phyloP scores from a whole-genome alignment of 2,113 vertebrate species.

The Esox niger region DNA sequence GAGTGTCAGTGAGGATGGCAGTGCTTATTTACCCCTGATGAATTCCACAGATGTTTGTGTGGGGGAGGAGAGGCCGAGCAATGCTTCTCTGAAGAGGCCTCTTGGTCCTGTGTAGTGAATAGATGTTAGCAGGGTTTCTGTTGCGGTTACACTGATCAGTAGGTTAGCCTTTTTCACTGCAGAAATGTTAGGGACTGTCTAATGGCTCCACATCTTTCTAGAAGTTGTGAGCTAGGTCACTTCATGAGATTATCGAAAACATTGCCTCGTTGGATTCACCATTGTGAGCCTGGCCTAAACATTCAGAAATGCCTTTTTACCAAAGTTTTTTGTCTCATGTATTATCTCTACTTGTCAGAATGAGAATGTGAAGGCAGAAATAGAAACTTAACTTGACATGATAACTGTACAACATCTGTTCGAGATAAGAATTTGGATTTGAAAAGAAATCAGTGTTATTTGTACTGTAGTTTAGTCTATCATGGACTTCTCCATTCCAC shows the following conservation, averaged over 20 bases:
- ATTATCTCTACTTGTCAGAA: not conserved
- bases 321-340: not conserved
- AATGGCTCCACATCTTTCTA: no score
- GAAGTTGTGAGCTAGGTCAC: no score
- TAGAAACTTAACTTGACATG: conserved; percentile 11
- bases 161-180: no score
- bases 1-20: conserved; percentile 16
- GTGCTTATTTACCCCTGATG: conserved; percentile 30
- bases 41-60: conserved; percentile 49
- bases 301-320: not conserved
- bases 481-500: not conserved
- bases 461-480: conserved; percentile 18
- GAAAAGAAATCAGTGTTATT: conserved; percentile 5
- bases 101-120: not conserved
- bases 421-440: not conserved
- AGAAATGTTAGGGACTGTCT: no score
- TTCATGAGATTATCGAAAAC: no score
- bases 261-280: no score
- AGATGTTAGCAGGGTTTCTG: no score
- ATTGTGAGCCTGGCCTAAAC: not conserved
- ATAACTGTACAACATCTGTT: not conserved
- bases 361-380: conserved; percentile 11
- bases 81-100: no score
- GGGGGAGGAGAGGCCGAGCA: not conserved
- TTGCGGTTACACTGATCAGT: no score